Evolutionary conservation across 1,140 invertebrate species (phyloP), one percentile per base, ranked within the genome.

Genomic region (Aphelenchoides avenae): DNA sequence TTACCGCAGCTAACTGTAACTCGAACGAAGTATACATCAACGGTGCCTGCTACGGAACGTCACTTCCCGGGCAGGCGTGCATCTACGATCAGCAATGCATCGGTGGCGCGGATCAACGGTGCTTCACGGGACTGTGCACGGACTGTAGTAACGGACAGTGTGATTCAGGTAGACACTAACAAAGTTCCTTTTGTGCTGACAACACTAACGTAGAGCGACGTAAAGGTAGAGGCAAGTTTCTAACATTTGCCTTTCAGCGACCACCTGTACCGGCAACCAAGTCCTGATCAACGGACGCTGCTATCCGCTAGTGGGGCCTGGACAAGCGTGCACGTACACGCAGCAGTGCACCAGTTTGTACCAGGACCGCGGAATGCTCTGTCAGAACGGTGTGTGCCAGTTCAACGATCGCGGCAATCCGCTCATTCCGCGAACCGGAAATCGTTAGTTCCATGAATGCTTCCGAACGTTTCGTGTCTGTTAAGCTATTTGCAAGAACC

Each of bases 401-500:
- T 52, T 37, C 20, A 26, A 15, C 18, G 30, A 56, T 57, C 33
- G n/a, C 53, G 18, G 20, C 11, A 54, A 60, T 54, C 2, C 6
- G 3, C 44, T 2, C 27, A 18, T n/a, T 42, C 20, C 40, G 0
- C 15, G 34, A 36, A 15, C 26, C 36, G 6, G 31, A 47, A 3
- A 51, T 0, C 50, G 7, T 30, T 49, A 30, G 50, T 50, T 50
- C 2, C n/a, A 50, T 2, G 27, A 53, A 15, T 57, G 22, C 27
- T 2, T 22, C 18, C 3, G 6, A 18, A 1, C 31, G 13, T 37
- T 33, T 7, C 7, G 11, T 40, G 36, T 30, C 24, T 42, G 13
- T 48, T 33, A 26, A 66, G 64, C 64, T 18, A 65, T 42, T 20
- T 66, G 64, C 20, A 43, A 52, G 18, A 66, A 68, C 47, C 68